phyloP scores from a whole-genome alignment of 2,113 vertebrate species.

The Psilopsiagon aurifrons region DNA sequence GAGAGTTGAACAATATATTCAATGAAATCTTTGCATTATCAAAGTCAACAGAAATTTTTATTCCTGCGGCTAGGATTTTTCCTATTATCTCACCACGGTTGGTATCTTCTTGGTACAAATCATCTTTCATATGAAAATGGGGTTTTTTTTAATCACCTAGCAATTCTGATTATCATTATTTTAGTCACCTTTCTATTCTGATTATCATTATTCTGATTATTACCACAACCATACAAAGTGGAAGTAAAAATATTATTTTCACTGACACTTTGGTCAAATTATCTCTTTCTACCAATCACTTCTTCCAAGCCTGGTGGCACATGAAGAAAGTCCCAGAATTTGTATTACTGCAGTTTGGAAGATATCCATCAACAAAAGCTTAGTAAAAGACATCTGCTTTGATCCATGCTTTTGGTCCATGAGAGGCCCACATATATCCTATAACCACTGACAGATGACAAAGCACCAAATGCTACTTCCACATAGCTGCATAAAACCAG shows the following conservation, averaged over 20 bases:
- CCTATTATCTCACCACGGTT: background rate
- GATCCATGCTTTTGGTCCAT: background rate
- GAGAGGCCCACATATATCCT: background rate
- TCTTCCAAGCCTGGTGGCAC: background rate
- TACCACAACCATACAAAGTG: background rate
- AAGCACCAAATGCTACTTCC: background rate
- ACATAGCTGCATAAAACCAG: background rate
- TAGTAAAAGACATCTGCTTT: background rate
- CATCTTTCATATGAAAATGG: background rate
- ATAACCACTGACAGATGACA: background rate
- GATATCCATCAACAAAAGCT: background rate
- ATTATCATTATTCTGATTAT: background rate
- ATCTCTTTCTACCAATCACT: background rate
- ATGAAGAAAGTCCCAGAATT: background rate
- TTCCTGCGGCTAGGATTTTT: background rate
- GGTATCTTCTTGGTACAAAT: background rate
- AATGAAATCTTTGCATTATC: background rate
- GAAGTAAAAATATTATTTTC: background rate
- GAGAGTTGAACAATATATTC: background rate
- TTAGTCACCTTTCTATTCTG: background rate
- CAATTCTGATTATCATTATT: background rate
- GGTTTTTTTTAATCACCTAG: background rate
- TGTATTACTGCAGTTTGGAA: background rate
- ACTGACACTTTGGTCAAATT: rapidly evolving
- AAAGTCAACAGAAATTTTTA: background rate